These are phyloP conservation scores for Scaptomyza graminum DNA, from an alignment of 1,140 invertebrate genomes.

Conservation along the genomic window DNA sequence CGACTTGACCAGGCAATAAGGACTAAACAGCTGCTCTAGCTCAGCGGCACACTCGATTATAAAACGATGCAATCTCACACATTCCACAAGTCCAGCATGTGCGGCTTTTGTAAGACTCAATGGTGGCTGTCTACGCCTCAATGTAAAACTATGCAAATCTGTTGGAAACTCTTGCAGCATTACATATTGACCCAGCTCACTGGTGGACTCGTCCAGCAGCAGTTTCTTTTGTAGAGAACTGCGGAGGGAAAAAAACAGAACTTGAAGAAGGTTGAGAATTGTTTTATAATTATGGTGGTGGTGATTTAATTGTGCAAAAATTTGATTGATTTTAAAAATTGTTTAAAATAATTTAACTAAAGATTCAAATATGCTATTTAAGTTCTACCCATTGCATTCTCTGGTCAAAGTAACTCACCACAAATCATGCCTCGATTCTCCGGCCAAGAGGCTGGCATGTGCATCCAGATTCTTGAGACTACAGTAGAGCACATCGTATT, in stretches of 20 bases:
- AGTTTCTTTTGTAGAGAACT: slow-evolving; percentile 51
- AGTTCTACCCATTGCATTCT: too few species aligned
- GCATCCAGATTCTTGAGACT: slow-evolving; percentile 77
- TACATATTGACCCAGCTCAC: slow-evolving; percentile 73
- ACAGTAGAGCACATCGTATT: slow-evolving; percentile 78
- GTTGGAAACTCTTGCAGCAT: slow-evolving; percentile 58
- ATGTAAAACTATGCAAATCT: slow-evolving; percentile 38
- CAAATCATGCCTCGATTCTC: slow-evolving; percentile 38
- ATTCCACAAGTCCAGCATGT: slow-evolving; percentile 59
- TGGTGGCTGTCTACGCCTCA: neutral
- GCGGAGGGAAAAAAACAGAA: neutral
- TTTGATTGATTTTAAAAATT: too few species aligned
- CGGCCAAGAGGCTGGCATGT: slow-evolving; percentile 50
- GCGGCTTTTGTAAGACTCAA: slow-evolving; percentile 20
- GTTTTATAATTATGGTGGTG: too few species aligned
- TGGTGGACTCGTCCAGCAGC: slow-evolving; percentile 33
- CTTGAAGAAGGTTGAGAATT: too few species aligned
- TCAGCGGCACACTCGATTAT: slow-evolving; percentile 55
- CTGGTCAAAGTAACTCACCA: slow-evolving; percentile 43
- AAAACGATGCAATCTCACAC: slow-evolving; percentile 67
- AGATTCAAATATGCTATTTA: too few species aligned
- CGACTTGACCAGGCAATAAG: slow-evolving; percentile 75
- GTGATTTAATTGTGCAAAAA: too few species aligned
- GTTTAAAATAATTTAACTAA: too few species aligned
- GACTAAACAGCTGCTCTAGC: slow-evolving; percentile 72